phyloP scores from a whole-genome alignment of 1,140 invertebrate genomes.

The Elysia chlorotica region DNA sequence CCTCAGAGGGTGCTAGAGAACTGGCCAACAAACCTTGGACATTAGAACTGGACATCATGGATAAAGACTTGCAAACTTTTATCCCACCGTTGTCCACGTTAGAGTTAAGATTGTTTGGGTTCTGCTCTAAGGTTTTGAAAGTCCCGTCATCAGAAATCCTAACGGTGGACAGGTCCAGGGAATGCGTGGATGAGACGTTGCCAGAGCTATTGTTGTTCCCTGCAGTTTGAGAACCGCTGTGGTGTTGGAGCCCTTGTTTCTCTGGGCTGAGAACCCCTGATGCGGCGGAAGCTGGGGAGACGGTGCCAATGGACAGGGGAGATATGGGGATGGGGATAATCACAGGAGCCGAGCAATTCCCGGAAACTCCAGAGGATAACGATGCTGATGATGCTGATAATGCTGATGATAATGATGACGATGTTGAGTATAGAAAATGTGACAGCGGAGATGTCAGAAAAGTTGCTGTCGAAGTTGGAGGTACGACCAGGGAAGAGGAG shows the following conservation, averaged over 20 bases:
- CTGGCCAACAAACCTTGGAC: no score
- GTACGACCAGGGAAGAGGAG: neutral
- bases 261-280: neutral
- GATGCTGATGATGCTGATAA: neutral
- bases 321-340: no score
- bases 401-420: no score
- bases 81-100: no score
- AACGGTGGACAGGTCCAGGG: neutral
- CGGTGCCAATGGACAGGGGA: neutral
- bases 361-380: neutral
- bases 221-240: neutral
- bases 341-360: neutral
- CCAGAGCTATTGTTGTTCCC: neutral
- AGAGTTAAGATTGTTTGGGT: neutral
- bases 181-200: neutral
- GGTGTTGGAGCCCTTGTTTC: neutral
- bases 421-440: neutral
- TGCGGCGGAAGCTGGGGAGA: neutral
- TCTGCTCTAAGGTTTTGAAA: neutral
- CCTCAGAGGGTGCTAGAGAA: no score
- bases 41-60: no score
- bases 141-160: neutral
- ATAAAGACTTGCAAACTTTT: no score
- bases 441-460: neutral
- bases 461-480: neutral